Conservation (phyloP, 2,888 invertebrate species). For the Idaea straminata region DNA sequence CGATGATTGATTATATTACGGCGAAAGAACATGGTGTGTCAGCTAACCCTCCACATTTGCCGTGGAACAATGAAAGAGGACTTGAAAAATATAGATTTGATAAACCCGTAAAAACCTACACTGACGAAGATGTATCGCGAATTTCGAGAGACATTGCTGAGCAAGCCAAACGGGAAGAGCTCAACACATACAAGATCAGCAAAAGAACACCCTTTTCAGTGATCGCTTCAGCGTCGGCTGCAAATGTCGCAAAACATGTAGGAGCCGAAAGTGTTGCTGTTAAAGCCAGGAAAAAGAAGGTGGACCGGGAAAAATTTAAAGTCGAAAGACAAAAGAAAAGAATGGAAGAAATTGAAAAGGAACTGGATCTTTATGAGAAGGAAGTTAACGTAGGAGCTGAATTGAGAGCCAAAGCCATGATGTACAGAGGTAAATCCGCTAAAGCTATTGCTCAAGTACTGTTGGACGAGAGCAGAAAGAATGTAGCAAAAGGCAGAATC, state of each 20-base stretch:
- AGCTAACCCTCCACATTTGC: conserved; percentile 83
- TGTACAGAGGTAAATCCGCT: conserved; percentile 88
- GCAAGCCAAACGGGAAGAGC: conserved; percentile 85
- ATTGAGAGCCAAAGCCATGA: conserved; percentile 75
- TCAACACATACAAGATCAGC: conserved; percentile 80
- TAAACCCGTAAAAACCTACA: conserved; percentile 83
- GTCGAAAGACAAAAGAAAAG: conserved; percentile 70
- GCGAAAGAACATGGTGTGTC: conserved; percentile 79
- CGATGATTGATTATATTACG: conserved; percentile 92
- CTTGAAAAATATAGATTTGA: conserved; percentile 84
- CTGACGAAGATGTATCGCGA: conserved; percentile 83
- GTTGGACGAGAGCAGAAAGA: conserved; percentile 79
- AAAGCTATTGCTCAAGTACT: conserved; percentile 85
- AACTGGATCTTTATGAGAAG: conserved; percentile 62
- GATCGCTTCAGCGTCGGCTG: conserved; percentile 81
- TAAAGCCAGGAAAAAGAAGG: conserved; percentile 72
- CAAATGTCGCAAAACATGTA: conserved; percentile 83
- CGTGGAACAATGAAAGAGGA: conserved; percentile 86
- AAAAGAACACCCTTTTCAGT: conserved; percentile 83
- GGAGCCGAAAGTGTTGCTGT: conserved; percentile 73
- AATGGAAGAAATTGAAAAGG: conserved; percentile 64
- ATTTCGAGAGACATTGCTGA: conserved; percentile 84
- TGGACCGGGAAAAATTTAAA: conserved; percentile 59
- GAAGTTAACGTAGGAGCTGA: conserved; percentile 72
- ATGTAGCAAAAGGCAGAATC: conserved; percentile 68